Evolutionary conservation across 1,140 invertebrate species (phyloP), one percentile per base, ranked within the genome.

Genomic region (Magallana ariakensis): DNA sequence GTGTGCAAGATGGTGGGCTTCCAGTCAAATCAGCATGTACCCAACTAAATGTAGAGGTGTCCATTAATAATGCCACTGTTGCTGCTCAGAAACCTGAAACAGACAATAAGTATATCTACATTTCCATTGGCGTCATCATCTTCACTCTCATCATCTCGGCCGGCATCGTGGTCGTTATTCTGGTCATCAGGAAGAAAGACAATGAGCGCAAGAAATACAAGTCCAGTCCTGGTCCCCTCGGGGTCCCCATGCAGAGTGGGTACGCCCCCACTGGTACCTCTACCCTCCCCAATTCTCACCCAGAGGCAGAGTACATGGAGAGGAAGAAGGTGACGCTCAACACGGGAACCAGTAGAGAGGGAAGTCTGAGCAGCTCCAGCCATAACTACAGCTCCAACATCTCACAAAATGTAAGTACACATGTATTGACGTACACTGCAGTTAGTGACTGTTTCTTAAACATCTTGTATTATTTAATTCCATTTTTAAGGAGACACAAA

Each of bases 11-110:
- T 60, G 66, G 66, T 33, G 89, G 89, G 19, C 75, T 80, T 53
- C 88, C 87, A 6, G 70, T 81, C 96, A 96, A 83, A 54, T 85
- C 83, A 2, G 85, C 85, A 22, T 86, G 83, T 85, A 80, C 89
- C 16, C 81, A 87, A 75, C 85, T 90, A 26, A 88, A 85, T 11
- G 84, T 86, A 26, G 56, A 84, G 1, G 70, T 90, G 6, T 88
- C 83, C n/a, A 66, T 88, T 2, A 87, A 83, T 54, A 90, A 90
- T 60, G 83, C 84, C 13, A 90, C 87, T 13, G 15, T 33, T 15
- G 19, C 80, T 10, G 7, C 11, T 0, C 15, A 22, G 8, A 19
- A 70, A 8, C 26, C 5, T 13, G 54, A 56, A 19, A 16, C 58
- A 8, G 66, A 80, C 22, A 87, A 85, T 53, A 88, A 86, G 55